Evolutionary conservation across 2,797 vertebrate species (phyloP), one percentile per base, ranked within the genome.

Genomic region (Mus caroli): DNA sequence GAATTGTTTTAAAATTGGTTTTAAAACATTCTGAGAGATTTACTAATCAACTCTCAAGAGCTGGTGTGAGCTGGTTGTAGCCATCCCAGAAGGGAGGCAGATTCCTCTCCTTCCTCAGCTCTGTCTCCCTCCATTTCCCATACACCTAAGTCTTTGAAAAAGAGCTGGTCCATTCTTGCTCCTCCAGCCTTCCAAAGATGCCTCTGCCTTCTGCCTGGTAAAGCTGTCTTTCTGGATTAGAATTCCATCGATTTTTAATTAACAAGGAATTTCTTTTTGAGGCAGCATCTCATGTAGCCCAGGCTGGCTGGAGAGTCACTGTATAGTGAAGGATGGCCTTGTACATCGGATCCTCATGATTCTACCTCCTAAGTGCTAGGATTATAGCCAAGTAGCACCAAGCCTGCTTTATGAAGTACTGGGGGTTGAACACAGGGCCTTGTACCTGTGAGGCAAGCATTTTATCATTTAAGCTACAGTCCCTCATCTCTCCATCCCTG

Each of bases 11-110:
- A 76, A 89, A 88, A 60, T 24, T 69, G 46, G 77, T 56, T 88
- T 37, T 94, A 79, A 94, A 50, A 11, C 58, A 76, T 76, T 91
- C 75, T 40, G 77, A 79, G 75, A 88, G 54, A 37, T 82, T 58
- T 80, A 85, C 28, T 7, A 31, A 46, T 8, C 40, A 31, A 43
- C 50, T 69, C 62, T 11, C 37, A 22, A 13, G 50, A 92, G 31
- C 34, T 46, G 22, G 4, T 28, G 58, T 71, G 71, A 60, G n/a
- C 9, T 40, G 31, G 4, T n/a, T 46, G n/a, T 52, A 22, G 85
- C 46, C 24, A 58, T 34, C 79, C 4, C 17, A 10, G 79, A 71
- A 82, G 52, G 22, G 34, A 24, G 2, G 40, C 17, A 58, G 6
- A 92, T 34, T 2, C 43, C 52, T 80, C 26, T 11, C 15, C 26